Base-by-base conservation (phyloP, 2,113 vertebrate genomes). In the Protomyctophum bolini region DNA sequence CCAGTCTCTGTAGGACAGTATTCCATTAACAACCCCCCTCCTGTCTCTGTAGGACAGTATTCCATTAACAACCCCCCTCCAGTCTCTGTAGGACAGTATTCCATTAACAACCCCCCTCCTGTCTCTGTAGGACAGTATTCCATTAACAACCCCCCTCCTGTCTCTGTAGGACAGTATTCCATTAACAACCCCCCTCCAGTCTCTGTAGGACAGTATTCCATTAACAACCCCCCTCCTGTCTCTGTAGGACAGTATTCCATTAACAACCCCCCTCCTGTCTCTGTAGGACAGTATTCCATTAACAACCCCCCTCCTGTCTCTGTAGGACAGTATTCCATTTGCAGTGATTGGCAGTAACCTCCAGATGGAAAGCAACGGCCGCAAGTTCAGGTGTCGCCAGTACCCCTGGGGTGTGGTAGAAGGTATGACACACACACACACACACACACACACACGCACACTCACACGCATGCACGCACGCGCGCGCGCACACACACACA, bases 401-500 rank as follows among this genome's bases (percentile, higher is more conserved):
- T 93, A 94, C 69, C 92, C 93, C 6, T 94, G 93, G 93, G 93
- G 93, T 1, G 75, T 90, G 1, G 92, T 92, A 1, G 93, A 93
- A 89, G 92, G 93, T 94, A 89, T 4, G 5, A 10, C 10, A 21
- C 56, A 57, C 33, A 69, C 28, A 63, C 52, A 71, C 21, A 51
- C 56, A 29, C 58, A 61, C 33, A 58, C 6, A 11, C 45, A 49
- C 15, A 8, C 54, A 48, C n/a, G 21, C 50, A 58, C 56, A 29
- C 55, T 29, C 61, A 63, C 48, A 33, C 49, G 55, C 46, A 70
- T 9, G 21, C 50, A 2, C 5, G 28, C 21, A 59, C 58, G 50
- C 9, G 28, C 3, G 48, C 66, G 50, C 14, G 14, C 41, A 54
- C 12, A 51, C 9, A 57, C 2, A 58, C 7, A 1, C 64, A 41